Base-by-base conservation (phyloP, 2,113 vertebrate species). In the Anseranas semipalmata region DNA sequence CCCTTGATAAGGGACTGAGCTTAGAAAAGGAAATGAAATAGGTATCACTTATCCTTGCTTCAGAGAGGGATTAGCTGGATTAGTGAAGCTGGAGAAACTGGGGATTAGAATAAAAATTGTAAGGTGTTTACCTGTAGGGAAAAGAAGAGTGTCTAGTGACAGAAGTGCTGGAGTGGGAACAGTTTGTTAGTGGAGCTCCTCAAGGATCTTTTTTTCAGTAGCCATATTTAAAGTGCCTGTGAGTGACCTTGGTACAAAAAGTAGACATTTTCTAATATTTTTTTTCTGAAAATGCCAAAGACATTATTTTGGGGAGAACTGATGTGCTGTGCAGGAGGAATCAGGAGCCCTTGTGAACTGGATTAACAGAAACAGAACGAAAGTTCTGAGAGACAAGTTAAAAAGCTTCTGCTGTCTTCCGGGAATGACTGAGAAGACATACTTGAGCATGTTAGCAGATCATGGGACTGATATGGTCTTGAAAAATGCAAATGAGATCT, bases 41-140 rank as follows among this genome's bases (percentile, higher is more conserved):
- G 43, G 10, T 90, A 60, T 84, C 80, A 46, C 32, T 95, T 90
- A 86, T 85, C 80, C 56, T 84, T 86, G 75, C 73, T 95, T 84
- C 89, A 59, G 83, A 96, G 86, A 92, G 68, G 84, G 94, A 95
- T 95, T 95, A 95, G 35, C 24, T 71, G 93, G 88, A 90, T 95
- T 95, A 95, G n/a, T 52, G 68, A 37, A 89, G 13, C 0, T 84
- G 72, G 22, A 84, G 45, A 74, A 95, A 90, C 65, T 55, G 17
- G 25, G 19, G 7, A 12, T 95, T 77, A 86, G 25, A 59, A 89
- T 66, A 33, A 33, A 95, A 86, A 86, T n/a, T 46, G 37, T 77
- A 35, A 95, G 41, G 28, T 88, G 50, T 84, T 90, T 90, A 86
- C 68, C 94, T 77, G 32, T 63, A 71, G 84, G 83, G 80, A 33